Percentiles rank a stretch among this genome's conserved stretches.
phyloP scores from a whole-genome alignment of 2,888 invertebrate species.

The Drosophila borealis region DNA sequence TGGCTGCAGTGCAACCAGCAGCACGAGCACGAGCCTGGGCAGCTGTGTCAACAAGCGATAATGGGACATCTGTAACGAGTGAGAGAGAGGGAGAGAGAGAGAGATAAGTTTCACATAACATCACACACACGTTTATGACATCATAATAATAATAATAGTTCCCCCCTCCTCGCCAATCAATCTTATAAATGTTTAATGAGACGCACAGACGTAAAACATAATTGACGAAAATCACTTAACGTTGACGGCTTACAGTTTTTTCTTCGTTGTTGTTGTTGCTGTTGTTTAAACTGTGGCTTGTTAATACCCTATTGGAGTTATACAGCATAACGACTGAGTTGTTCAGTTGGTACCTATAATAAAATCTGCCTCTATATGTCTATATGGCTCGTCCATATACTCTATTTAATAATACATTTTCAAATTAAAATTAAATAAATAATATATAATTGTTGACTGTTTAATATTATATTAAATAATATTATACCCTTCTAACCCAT shows the following conservation, averaged over 20 bases:
- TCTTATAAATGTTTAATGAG: constrained; percentile 74
- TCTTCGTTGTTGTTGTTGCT: background rate
- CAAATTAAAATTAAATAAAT: too few species aligned
- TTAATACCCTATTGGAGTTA: constrained; percentile 12
- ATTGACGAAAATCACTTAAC: constrained; percentile 69
- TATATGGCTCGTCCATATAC: too few species aligned
- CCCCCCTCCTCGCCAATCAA: constrained; percentile 51
- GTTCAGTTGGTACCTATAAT: background rate
- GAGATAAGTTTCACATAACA: constrained; percentile 1
- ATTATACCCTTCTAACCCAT: too few species aligned
- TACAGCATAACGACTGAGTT: background rate
- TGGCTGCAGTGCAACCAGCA: constrained; percentile 34
- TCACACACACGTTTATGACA: constrained; percentile 46
- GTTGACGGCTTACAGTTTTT: constrained; percentile 22
- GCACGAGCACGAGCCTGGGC: constrained; percentile 30
- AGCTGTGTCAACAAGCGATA: constrained; percentile 22
- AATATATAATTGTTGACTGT: too few species aligned
- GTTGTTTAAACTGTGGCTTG: constrained; percentile 8
- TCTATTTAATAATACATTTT: too few species aligned
- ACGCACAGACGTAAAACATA: constrained; percentile 52
- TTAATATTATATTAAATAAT: too few species aligned
- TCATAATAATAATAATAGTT: constrained; percentile 48
- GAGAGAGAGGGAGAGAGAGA: background rate
- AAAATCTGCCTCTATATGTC: too few species aligned
- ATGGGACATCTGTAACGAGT: constrained; percentile 57